phyloP scores from a whole-genome alignment of 2,797 vertebrate species.

The Gallinago nigripennis region DNA sequence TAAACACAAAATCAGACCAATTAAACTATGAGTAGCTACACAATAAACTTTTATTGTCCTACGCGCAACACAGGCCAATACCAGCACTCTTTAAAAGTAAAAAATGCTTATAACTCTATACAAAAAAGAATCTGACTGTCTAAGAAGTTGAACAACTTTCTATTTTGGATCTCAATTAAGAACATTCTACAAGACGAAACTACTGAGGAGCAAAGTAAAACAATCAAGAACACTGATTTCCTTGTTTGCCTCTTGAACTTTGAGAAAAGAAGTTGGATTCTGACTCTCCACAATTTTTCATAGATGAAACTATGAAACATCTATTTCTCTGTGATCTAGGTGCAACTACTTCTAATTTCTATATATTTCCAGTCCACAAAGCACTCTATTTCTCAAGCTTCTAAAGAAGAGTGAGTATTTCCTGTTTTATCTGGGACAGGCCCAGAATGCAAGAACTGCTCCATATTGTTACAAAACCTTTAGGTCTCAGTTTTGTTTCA shows the following conservation, averaged over 20 bases:
- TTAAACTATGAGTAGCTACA: not conserved
- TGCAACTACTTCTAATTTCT: not conserved
- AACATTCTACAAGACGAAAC: not conserved
- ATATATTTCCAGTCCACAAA: not conserved
- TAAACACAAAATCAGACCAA: slow-evolving; percentile 8
- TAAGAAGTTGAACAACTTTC: slow-evolving; percentile 2
- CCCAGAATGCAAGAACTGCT: not conserved
- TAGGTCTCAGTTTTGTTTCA: not conserved
- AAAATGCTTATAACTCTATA: not conserved
- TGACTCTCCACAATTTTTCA: not conserved
- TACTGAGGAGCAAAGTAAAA: not conserved
- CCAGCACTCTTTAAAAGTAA: not conserved
- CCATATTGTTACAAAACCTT: not conserved
- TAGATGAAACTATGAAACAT: not conserved
- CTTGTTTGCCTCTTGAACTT: not conserved
- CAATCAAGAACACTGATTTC: not conserved
- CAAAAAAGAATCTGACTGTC: not conserved
- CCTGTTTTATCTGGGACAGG: not conserved
- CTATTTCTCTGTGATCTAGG: not conserved
- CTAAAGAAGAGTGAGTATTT: not conserved
- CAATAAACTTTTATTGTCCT: not conserved
- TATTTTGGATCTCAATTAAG: not conserved
- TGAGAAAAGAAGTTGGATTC: not conserved
- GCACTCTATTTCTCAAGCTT: not conserved
- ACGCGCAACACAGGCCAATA: not conserved